These are phyloP conservation scores for Leptinotarsa texana DNA, from an alignment of 1,140 invertebrate species.

Conservation along the genomic window DNA sequence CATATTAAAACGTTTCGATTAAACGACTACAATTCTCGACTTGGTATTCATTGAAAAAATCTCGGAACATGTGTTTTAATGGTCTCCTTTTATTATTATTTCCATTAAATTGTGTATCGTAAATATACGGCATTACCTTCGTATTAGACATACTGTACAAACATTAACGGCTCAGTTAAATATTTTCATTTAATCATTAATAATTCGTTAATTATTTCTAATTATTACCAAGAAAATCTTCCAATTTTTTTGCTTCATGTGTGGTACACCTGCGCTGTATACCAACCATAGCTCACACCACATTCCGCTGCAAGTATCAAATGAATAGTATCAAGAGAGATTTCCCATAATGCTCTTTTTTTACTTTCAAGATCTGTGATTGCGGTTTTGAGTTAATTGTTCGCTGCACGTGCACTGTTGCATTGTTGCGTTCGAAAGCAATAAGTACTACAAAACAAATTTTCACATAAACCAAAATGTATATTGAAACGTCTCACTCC, in stretches of 20 bases:
- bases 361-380: not conserved
- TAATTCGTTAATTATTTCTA: conserved; percentile 27
- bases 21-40: not conserved
- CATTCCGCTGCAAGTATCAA: conserved; percentile 13
- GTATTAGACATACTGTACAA: conserved; percentile 16
- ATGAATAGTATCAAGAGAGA: not conserved
- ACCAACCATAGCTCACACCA: conserved; percentile 17
- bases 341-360: not conserved
- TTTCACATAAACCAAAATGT: not conserved
- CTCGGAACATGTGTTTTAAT: not conserved
- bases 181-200: conserved; percentile 13
- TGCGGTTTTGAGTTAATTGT: conserved; percentile 1
- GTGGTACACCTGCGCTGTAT: conserved; percentile 21
- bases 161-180: conserved; percentile 11
- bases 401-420: conserved; percentile 1
- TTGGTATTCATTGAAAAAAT: not conserved
- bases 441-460: not conserved
- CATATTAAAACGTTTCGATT: not conserved
- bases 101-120: conserved; percentile 6
- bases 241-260: not conserved
- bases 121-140: not conserved
- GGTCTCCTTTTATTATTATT: conserved; percentile 7
- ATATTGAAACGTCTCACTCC: not conserved
- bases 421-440: not conserved
- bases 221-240: conserved; percentile 18